Evolutionary conservation across 2,888 invertebrate species (phyloP), one percentile per base, ranked within the genome.

Genomic region (Xiphydria camelus): DNA sequence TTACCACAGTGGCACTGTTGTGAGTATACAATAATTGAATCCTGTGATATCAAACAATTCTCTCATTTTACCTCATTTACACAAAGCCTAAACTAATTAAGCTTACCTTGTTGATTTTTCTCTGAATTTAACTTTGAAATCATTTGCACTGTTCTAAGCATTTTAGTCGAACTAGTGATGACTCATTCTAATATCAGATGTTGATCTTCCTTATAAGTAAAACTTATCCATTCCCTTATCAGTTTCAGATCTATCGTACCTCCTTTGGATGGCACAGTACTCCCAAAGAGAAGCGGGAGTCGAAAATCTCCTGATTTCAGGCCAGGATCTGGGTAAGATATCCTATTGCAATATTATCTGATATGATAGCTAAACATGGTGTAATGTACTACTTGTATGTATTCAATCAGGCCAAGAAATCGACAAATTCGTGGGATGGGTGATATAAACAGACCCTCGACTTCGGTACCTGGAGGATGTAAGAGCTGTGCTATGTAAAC

Each of bases 401-500:
- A 1, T 2, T n/a, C n/a, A n/a, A n/a, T n/a, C 32, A 68, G 68
- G 9, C 56, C 64, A 4, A 59, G 62, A 12, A 56, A 51, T 43
- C 63, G 61, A 17, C 59, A 68, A 18, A 53, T 43, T 2, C 64
- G 66, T 6, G 60, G 52, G 49, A 46, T 68, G n/a, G 66, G 64
- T 10, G 55, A 64, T 43, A 55, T 57, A 9, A 62, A 66, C 38
- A n/a, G n/a, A n/a, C n/a, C n/a, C n/a, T n/a, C n/a, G n/a, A n/a
- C n/a, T n/a, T n/a, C n/a, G n/a, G 35, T 66, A 32, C 66, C 67
- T 14, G 68, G 66, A 22, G 69, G 70, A 9, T 70, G 71, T 33
- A 59, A 57, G 21, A 68, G 66, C 44, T 71, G 68, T 26, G 40
- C 55, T 4, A 33, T 57, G 32, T 51, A 39, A 42, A 33, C n/a